Evolutionary conservation across 1,140 invertebrate species (phyloP).

Genomic region (Lepidotrigona ventralis): DNA sequence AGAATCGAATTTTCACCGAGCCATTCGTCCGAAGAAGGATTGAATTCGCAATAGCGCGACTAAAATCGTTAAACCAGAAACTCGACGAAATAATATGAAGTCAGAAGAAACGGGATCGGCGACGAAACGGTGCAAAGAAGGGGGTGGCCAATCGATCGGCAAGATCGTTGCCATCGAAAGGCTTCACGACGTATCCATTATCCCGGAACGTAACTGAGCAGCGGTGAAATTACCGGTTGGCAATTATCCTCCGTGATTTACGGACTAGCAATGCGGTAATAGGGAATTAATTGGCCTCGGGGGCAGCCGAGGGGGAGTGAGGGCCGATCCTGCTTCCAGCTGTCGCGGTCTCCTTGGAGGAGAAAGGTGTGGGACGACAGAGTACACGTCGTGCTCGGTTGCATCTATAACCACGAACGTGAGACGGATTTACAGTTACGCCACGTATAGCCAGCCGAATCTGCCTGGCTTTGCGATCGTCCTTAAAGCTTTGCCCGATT

Average conservation of each 20-base stretch:
- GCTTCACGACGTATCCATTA: conserved; percentile 62
- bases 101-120: not conserved
- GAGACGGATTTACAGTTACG: conserved; percentile 54
- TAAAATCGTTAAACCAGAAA: too few species aligned
- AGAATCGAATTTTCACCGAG: too few species aligned
- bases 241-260: conserved; percentile 66
- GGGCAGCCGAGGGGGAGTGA: not conserved
- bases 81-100: too few species aligned
- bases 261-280: conserved; percentile 63
- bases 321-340: conserved; percentile 40
- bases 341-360: conserved; percentile 33
- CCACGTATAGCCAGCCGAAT: conserved; percentile 14
- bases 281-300: conserved; percentile 64
- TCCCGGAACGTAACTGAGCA: conserved; percentile 63
- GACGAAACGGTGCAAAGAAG: conserved; percentile 7
- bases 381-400: conserved; percentile 14
- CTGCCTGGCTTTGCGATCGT: not conserved
- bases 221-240: conserved; percentile 70
- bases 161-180: conserved; percentile 41
- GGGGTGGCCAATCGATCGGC: not conserved
- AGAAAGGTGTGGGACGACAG: conserved; percentile 47
- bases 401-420: conserved; percentile 47
- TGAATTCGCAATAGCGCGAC: not conserved
- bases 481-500: not conserved
- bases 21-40: not conserved